A percentile compares a stretch with the other conserved stretches of the same genome.
Conservation (phyloP, 2,797 vertebrate genomes). For the Acrossocheilus wenchowensis region DNA sequence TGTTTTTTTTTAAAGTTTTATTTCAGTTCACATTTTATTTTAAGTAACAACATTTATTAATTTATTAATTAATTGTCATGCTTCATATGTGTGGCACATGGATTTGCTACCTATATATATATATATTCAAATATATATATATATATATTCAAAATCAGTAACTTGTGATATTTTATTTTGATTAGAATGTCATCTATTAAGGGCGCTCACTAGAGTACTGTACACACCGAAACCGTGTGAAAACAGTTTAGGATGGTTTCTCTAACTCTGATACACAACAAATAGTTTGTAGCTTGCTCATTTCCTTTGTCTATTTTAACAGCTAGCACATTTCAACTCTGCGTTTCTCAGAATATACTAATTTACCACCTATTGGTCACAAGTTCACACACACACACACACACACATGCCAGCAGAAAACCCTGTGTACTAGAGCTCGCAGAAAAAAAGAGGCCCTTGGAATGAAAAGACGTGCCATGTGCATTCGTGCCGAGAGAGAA, state of each 20-base stretch:
- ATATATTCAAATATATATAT: too few species aligned
- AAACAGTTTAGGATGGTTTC: background rate
- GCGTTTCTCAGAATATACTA: conserved; percentile 58
- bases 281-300: background rate
- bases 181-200: background rate
- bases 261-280: background rate
- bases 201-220: background rate
- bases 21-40: too few species aligned
- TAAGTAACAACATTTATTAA: too few species aligned
- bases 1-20: too few species aligned
- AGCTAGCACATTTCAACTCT: background rate
- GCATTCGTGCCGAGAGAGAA: conserved; percentile 48
- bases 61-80: background rate
- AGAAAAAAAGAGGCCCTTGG: conserved; percentile 40
- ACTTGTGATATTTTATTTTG: background rate
- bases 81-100: background rate
- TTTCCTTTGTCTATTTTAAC: conserved; percentile 11
- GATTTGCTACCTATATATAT: background rate
- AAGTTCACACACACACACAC: conserved; percentile 38
- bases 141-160: background rate
- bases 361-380: conserved; percentile 72
- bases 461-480: background rate
- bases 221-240: background rate
- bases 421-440: conserved; percentile 19
- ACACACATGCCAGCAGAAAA: background rate